These are phyloP conservation scores for Acipenser oxyrinchus DNA, from an alignment of 2,797 vertebrate species.

Conservation along the genomic window DNA sequence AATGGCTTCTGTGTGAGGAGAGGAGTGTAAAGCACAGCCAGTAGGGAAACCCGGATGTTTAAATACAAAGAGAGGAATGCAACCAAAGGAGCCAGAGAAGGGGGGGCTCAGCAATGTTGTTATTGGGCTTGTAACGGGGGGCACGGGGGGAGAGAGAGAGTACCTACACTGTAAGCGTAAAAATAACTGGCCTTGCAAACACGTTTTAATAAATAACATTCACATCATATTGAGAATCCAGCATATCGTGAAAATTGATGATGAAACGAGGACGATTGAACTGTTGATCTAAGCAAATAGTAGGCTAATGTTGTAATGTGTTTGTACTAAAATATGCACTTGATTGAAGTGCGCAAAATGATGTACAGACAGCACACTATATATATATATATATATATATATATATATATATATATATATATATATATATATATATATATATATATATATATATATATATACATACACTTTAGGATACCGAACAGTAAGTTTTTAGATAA, in stretches of 20 bases:
- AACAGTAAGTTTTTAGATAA: too few relatives aligned
- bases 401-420: conserved; percentile 6
- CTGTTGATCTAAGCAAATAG: too few relatives aligned
- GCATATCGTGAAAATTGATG: too few relatives aligned
- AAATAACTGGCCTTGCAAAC: not conserved
- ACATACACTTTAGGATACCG: not conserved
- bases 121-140: conserved; percentile 23
- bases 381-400: conserved; percentile 1
- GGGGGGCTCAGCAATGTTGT: conserved; percentile 24
- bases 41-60: conserved; percentile 75
- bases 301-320: too few relatives aligned
- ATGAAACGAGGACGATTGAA: too few relatives aligned
- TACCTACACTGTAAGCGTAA: conserved; percentile 13
- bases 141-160: conserved; percentile 18
- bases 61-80: conserved; percentile 60
- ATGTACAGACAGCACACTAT: not conserved
- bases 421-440: conserved; percentile 7
- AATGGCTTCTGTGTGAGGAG: conserved; percentile 65
- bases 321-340: too few relatives aligned
- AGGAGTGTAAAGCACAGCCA: conserved; percentile 47
- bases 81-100: conserved; percentile 25
- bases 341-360: too few relatives aligned
- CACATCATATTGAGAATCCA: too few relatives aligned
- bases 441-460: not conserved
- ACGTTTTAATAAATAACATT: not conserved